Evolutionary conservation across 2,797 vertebrate species (phyloP), one percentile per base, ranked within the genome.

Genomic region (Sebastes taczanowskii): DNA sequence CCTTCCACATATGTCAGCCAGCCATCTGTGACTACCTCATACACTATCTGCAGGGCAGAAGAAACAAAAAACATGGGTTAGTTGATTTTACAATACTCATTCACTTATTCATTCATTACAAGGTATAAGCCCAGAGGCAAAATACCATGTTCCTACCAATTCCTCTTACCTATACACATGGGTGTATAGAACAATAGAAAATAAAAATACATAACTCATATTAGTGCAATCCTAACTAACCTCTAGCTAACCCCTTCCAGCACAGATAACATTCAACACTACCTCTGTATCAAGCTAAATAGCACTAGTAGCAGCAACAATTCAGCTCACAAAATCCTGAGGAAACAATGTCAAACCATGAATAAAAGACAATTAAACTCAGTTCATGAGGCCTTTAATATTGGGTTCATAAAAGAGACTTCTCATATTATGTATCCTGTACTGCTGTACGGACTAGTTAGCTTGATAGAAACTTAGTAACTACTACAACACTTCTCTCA

Each of bases 1-100:
- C 98, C 98, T 94, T 99, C 98, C 52, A 99, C 98, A 86, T 99
- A 99, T 65, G 97, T 99, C 90, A 99, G 97, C 95, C 98, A 99
- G 71, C 96, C 96, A 92, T 99, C 98, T 0, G 98, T 99, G 94
- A 99, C 97, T 6, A 99, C 97, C 85, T 99, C 98, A 74, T 85
- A 96, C 49, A 93, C 91, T 8, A 92, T 91, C 94, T 95, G 90
- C 11, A 72, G 79, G 52, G 55, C 18, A 61, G 35, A n/a, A 67
- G 61, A 55, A 79, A 77, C 64, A 79, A 4, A 58, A 66, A 53
- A 80, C 60, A 34, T 46, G 3, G 3, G 16, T 84, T 65, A 58
- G 38, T 53, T 30, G 9, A 4, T 62, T 49, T 30, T 20, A 59
- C 75, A 4, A 61, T 18, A 11, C 14, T 65, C 2, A 60, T n/a